Evolutionary conservation across 92 coral and sea anemone species (phyloP), one percentile per base, ranked within the genome.

Genomic region (Zoanthus sansibaricus): DNA sequence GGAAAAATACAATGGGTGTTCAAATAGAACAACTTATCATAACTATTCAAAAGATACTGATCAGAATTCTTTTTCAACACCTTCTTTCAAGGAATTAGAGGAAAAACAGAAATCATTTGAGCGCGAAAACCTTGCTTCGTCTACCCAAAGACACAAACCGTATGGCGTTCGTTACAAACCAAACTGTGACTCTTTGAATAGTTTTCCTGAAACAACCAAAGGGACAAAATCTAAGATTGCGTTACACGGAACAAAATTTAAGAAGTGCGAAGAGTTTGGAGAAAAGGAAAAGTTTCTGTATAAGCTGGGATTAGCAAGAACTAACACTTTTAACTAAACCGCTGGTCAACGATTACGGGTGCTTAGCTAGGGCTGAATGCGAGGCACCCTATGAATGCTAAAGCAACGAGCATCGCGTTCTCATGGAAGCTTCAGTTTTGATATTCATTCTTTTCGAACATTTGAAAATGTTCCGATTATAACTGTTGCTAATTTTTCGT

Each of bases 271-370:
- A 62, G 75, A 62, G 10, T 9, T 30, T 21, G 85, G 85, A 62
- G 85, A 80, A 80, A 80, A 80, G 44, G 85, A 80, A 25, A 8
- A 66, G 16, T 80, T 80, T 51, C 51, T 80, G 31, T 80, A 45
- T 45, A 66, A 80, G 33, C 85, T 80, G 13, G 85, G 85, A 10
- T 49, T 80, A 13, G 85, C 85, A 45, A 80, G 75, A 42, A 80
- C 73, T 66, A 71, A 67, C 32, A 64, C 75, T 16, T 16, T 58
- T 9, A 56, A 51, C 69, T 62, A 62, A 62, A 62, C 25, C 31
- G 69, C 69, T 62, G 69, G n/a, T 62, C 69, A 4, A 7, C 8
- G 69, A 15, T 2, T n/a, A 8, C 6, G 69, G 1, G 69, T 3
- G 21, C n/a, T 62, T n/a, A 25, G 25, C 25, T 25, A 17, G 21